These are phyloP conservation scores for Gallinago solitaria DNA, from an alignment of 2,797 vertebrate species.

Conservation along the genomic window DNA sequence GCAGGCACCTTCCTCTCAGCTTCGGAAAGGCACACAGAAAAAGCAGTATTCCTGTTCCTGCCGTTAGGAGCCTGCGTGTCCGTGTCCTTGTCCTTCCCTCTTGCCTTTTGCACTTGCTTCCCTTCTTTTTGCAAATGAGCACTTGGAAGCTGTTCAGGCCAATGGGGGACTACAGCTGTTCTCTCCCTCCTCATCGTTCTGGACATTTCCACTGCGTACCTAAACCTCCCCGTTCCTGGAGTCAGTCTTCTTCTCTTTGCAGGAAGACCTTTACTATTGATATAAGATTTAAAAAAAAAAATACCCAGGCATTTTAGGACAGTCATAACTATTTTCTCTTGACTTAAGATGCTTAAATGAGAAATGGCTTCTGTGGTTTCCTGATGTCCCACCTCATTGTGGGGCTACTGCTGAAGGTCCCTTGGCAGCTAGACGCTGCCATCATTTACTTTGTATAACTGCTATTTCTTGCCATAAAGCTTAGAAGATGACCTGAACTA, in stretches of 20 bases:
- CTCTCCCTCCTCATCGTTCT: neutral
- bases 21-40: neutral
- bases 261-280: neutral
- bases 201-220: neutral
- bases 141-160: conserved; percentile 12
- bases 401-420: neutral
- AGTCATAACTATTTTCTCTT: neutral
- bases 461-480: neutral
- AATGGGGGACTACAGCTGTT: neutral
- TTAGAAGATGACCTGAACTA: neutral
- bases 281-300: neutral
- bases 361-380: neutral
- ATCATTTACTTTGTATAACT: neutral
- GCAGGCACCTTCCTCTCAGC: neutral
- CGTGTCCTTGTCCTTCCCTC: neutral
- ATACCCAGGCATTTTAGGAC: neutral
- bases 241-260: neutral
- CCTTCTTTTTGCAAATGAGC: neutral
- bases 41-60: neutral
- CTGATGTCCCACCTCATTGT: neutral
- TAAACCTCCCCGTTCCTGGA: neutral
- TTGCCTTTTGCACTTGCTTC: neutral
- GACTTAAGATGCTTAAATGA: neutral
- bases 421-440: neutral
- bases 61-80: neutral